These are phyloP conservation scores for Ciconia stormi DNA, from an alignment of 2,113 vertebrate species.

Conservation along the genomic window DNA sequence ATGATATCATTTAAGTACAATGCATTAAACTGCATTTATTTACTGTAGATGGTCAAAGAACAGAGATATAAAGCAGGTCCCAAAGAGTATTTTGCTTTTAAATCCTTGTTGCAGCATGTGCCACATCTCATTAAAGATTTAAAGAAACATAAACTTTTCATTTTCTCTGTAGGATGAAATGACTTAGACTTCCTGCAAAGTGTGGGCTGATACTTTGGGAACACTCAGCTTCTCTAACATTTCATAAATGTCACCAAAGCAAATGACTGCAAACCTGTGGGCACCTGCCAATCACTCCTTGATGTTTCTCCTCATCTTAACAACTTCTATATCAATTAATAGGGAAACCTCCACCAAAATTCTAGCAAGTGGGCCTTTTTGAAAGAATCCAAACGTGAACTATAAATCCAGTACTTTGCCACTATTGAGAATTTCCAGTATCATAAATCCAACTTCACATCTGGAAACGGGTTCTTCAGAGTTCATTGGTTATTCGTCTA, in stretches of 20 bases:
- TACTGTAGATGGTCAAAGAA: not conserved
- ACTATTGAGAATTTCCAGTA: not conserved
- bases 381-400: not conserved
- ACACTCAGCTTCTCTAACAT: not conserved
- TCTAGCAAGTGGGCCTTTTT: not conserved
- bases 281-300: not conserved
- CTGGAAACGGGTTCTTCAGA: constrained; percentile 9
- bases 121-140: not conserved
- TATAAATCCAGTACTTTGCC: not conserved
- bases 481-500: not conserved
- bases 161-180: constrained; percentile 20
- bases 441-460: constrained; percentile 11
- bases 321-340: not conserved
- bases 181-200: not conserved
- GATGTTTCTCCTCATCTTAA: not conserved
- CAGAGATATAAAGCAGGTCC: not conserved
- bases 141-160: not conserved
- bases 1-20: not conserved
- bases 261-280: not conserved
- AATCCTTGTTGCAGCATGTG: not conserved
- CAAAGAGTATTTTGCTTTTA: not conserved
- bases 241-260: not conserved
- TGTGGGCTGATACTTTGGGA: not conserved
- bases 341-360: not conserved
- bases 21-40: not conserved